Percentiles rank a stretch among this genome's conserved stretches.
phyloP scores from a whole-genome alignment of 2,888 invertebrate species.

The Linnaemya vulpina region DNA sequence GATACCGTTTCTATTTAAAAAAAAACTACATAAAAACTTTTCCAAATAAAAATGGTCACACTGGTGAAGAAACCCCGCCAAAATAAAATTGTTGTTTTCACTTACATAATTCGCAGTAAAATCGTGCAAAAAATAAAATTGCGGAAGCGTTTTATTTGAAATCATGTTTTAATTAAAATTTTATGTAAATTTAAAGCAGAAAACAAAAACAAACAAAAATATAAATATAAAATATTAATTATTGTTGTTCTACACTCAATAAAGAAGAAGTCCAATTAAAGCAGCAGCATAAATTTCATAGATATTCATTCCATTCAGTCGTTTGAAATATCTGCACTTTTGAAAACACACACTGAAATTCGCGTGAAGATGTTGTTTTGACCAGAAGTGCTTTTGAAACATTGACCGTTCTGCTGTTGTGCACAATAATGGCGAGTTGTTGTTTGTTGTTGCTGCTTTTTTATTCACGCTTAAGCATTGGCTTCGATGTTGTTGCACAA shows the following conservation, averaged over 20 bases:
- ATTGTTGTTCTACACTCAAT: neutral
- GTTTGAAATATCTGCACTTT: neutral
- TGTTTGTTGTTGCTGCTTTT: no score
- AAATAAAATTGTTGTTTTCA: neutral
- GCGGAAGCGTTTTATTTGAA: conserved; percentile 45
- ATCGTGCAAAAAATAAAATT: neutral
- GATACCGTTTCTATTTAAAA: no score
- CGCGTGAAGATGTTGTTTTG: conserved; percentile 5
- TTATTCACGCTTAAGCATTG: neutral
- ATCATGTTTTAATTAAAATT: conserved; percentile 9
- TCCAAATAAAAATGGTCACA: no score
- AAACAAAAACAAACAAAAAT: neutral
- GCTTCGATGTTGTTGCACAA: neutral
- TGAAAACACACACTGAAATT: neutral
- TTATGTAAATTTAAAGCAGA: conserved; percentile 8
- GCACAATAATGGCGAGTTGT: conserved; percentile 41
- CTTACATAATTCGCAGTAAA: neutral
- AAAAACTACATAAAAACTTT: no score
- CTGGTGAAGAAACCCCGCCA: no score
- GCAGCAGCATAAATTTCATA: neutral
- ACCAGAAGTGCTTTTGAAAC: conserved; percentile 45
- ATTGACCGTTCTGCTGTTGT: conserved; percentile 69
- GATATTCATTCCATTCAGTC: no score
- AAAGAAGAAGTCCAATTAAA: conserved; percentile 26
- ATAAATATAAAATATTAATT: neutral